Percentiles rank a stretch among this genome's conserved stretches.
Evolutionary conservation across 2,113 vertebrate genomes (phyloP).

Genomic region (Dolichallabes microphthalmus): DNA sequence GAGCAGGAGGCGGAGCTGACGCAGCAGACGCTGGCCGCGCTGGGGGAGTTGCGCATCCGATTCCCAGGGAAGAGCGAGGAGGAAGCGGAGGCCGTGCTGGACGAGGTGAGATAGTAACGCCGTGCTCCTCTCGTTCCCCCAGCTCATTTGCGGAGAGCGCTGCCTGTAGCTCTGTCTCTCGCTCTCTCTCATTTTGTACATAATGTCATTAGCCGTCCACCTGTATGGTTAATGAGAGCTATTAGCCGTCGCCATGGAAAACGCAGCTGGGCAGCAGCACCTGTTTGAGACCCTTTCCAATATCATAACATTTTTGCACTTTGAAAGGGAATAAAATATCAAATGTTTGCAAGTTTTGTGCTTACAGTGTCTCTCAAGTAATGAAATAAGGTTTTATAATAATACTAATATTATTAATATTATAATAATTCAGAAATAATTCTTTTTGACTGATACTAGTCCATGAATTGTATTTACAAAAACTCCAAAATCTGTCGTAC

Average conservation of each 20-base stretch:
- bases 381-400: not conserved
- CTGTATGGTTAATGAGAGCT: slow-evolving; percentile 68
- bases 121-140: slow-evolving; percentile 30
- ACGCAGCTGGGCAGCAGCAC: slow-evolving; percentile 63
- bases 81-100: slow-evolving; percentile 87
- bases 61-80: slow-evolving; percentile 93
- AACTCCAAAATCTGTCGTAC: not conserved
- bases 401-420: no score
- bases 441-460: not conserved
- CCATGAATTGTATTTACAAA: not conserved
- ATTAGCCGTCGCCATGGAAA: slow-evolving; percentile 65
- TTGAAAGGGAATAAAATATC: not conserved
- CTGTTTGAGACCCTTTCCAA: slow-evolving; percentile 60
- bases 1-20: slow-evolving; percentile 88
- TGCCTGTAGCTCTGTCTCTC: slow-evolving; percentile 15
- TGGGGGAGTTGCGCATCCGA: slow-evolving; percentile 89
- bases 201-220: slow-evolving; percentile 59
- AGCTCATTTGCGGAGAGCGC: slow-evolving; percentile 47
- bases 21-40: slow-evolving; percentile 83
- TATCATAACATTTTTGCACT: slow-evolving; percentile 28
- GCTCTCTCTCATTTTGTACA: slow-evolving; percentile 15
- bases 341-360: slow-evolving; percentile 18
- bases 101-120: slow-evolving; percentile 80
- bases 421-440: not conserved
- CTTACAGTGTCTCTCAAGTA: not conserved